Evolutionary conservation across 2,888 invertebrate genomes (phyloP), one percentile per base, ranked within the genome.

Genomic region (Atethmia centrago): DNA sequence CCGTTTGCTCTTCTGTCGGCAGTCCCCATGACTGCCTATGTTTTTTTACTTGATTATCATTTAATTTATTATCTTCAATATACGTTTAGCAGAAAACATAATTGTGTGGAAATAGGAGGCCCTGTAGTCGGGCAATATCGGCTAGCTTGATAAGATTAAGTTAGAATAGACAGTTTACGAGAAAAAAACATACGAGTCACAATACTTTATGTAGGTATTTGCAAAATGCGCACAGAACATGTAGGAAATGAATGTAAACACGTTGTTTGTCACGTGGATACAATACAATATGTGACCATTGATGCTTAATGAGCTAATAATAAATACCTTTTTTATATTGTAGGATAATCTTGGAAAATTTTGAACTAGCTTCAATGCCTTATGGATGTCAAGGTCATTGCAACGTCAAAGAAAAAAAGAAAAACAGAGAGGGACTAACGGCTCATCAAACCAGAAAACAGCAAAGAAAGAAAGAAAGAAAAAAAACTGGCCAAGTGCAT

Each of bases 351-450:
- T 42, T 58, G 19, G 58, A 31, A n/a, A n/a, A n/a, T 3, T 16
- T 14, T n/a, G 1, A 36, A 36, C 14, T 25, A 21, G 5, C 25
- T 61, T 14, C n/a, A 61, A 68, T 19, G 61, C 7, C 19, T 25
- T 68, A 25, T 45, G 14, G n/a, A 67, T 55, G 31, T 31, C 67
- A 68, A n/a, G 68, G 31, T 65, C 28, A 28, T 45, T 42, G 40
- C 36, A 36, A 36, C 3, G 59, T 59, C 40, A 40, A 42, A 19
- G n/a, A n/a, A 3, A 62, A 42, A 40, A 53, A n/a, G 7, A 14
- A 53, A 7, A 25, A 42, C 0, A 2, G 0, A 10, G 10, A 42
- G 10, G 9, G 42, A 42, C 10, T 10, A 9, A 42, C 42, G 10
- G 42, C 10, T 42, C 42, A 42, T 42, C 42, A 42, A 42, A 10